Evolutionary conservation across 2,113 vertebrate genomes (phyloP), one percentile per base, ranked within the genome.

Genomic region (Barnardius zonarius): DNA sequence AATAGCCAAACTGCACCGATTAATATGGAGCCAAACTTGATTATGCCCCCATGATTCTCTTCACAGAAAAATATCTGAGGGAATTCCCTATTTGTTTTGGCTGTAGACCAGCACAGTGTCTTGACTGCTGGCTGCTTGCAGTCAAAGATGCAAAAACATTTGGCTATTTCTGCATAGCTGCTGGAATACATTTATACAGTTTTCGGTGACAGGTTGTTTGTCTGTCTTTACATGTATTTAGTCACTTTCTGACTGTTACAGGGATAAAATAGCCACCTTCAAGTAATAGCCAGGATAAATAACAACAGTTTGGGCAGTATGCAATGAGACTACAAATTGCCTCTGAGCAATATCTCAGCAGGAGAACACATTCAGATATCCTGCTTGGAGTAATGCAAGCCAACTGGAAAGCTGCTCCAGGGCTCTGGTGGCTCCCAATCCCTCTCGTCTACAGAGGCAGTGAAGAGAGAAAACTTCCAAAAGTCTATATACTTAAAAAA

Each of bases 61-160:
- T 77, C 35, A 74, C 64, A 20, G n/a, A 70, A 82, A 90, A 86
- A 37, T 73, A 75, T 59, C 57, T 27, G 23, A 95, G 85, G 76
- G 79, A 95, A 95, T 95, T 90, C 93, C 63, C 46, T 83, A 11
- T 72, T 93, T 90, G 39, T 70, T 90, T 83, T 93, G 87, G 82
- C 90, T 75, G 13, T 5, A 48, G 49, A 73, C 82, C 92, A 96
- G 46, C 17, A 70, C 0, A 1, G n/a, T 55, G 74, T 67, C 90
- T 88, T 80, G 85, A 70, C 28, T 64, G 64, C 51, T 90, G 88
- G 67, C 75, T 94, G 83, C 72, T 73, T 91, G 37, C 43, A 86
- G 69, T 76, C 66, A 70, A 66, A 87, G 61, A 96, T 46, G 46
- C 76, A 96, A 80, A 96, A 88, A 9, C 2, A 0, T 39, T 39